Conservation (phyloP, 1,140 invertebrate genomes). For the Lysiphlebus fabarum region DNA sequence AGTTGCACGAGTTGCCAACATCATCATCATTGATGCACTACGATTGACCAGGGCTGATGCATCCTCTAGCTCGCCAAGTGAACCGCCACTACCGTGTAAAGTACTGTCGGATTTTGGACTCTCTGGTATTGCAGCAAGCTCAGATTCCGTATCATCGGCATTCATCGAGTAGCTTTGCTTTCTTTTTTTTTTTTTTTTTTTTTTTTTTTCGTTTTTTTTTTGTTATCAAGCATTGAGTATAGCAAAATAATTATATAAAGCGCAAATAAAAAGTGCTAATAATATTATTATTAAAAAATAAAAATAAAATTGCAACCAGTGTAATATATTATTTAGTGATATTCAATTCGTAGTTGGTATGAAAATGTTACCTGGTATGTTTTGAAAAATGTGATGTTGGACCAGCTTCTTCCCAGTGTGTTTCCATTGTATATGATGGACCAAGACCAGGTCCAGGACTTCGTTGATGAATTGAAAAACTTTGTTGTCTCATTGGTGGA, state of each 20-base stretch:
- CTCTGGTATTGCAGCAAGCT: slow-evolving; percentile 83
- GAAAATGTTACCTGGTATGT: slow-evolving; percentile 38
- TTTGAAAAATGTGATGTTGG: slow-evolving; percentile 46
- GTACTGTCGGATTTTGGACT: slow-evolving; percentile 82
- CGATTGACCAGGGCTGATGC: slow-evolving; percentile 50
- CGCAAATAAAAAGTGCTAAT: neutral
- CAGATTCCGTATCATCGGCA: slow-evolving; percentile 80
- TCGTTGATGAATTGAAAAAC: slow-evolving; percentile 44
- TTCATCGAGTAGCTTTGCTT: slow-evolving; percentile 67
- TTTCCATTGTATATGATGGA: slow-evolving; percentile 62
- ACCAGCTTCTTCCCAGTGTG: slow-evolving; percentile 67
- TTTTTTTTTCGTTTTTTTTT: slow-evolving; percentile 22
- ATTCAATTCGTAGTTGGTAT: no score
- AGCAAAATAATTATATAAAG: slow-evolving; percentile 4
- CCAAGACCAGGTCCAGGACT: slow-evolving; percentile 40
- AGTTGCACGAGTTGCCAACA: slow-evolving; percentile 24
- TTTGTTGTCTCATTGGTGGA: slow-evolving; percentile 42
- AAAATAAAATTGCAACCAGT: neutral
- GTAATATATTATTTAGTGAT: no score
- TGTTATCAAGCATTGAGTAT: slow-evolving; percentile 23
- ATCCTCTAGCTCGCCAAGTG: slow-evolving; percentile 54
- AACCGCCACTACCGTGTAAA: slow-evolving; percentile 65
- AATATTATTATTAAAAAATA: neutral
- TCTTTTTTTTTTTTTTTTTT: slow-evolving; percentile 39
- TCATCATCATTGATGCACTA: slow-evolving; percentile 44